Conservation (phyloP, 2,113 vertebrate species). For the Coturnix japonica region DNA sequence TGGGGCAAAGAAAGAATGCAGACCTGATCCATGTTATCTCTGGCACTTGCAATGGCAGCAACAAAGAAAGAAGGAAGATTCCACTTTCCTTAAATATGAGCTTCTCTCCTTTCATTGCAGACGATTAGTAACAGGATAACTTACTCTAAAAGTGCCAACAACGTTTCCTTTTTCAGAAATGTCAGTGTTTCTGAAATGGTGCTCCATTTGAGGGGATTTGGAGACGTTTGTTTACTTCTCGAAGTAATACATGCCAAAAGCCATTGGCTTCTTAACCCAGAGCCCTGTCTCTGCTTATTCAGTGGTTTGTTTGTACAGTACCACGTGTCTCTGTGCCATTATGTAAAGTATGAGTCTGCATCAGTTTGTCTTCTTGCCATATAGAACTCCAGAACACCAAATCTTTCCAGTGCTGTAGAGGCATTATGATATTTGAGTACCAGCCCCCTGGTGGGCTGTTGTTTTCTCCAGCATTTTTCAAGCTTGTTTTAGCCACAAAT, state of each 20-base stretch:
- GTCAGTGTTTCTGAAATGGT: neutral
- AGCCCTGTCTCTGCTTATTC: neutral
- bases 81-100: neutral
- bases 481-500: neutral
- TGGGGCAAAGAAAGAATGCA: neutral
- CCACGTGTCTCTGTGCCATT: neutral
- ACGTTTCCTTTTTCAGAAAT: neutral
- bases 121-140: neutral
- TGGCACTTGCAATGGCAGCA: neutral
- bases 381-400: neutral
- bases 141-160: neutral
- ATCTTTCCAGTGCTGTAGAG: neutral
- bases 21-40: neutral
- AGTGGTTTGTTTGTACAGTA: neutral
- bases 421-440: neutral
- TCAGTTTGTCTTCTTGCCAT: neutral
- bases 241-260: neutral
- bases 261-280: neutral
- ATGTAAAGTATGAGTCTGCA: neutral
- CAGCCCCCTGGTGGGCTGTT: neutral
- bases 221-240: neutral
- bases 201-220: neutral
- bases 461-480: neutral
- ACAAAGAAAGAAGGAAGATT: neutral
- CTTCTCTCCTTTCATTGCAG: neutral